Evolutionary conservation across 2,113 vertebrate genomes (phyloP).

Genomic region (Chaenocephalus aceratus): DNA sequence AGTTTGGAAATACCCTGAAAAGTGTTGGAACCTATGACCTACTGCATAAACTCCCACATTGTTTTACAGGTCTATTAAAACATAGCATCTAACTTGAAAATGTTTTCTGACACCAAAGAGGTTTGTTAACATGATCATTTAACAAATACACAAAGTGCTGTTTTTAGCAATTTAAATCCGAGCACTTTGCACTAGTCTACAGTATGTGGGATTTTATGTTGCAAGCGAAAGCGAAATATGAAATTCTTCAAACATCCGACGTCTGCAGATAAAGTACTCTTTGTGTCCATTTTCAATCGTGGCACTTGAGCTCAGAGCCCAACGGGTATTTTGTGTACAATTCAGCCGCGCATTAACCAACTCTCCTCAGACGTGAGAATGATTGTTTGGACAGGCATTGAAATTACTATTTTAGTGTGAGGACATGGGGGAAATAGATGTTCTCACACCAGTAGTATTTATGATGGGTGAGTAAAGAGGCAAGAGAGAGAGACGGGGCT

Average conservation of each 20-base stretch:
- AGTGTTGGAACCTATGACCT: too few relatives aligned
- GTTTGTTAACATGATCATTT: too few relatives aligned
- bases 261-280: conserved; percentile 22
- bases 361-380: conserved; percentile 48
- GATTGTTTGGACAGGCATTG: conserved; percentile 39
- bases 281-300: conserved; percentile 20
- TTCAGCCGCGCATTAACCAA: conserved; percentile 41
- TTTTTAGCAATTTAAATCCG: not conserved
- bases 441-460: conserved; percentile 69
- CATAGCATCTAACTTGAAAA: too few relatives aligned
- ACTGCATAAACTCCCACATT: too few relatives aligned
- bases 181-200: conserved; percentile 11
- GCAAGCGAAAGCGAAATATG: not conserved
- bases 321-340: conserved; percentile 13
- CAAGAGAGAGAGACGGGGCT: conserved; percentile 35
- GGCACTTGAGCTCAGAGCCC: conserved; percentile 19
- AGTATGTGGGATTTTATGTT: not conserved
- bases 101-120: too few relatives aligned
- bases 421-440: conserved; percentile 68
- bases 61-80: too few relatives aligned
- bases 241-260: not conserved
- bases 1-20: too few relatives aligned
- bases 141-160: too few relatives aligned
- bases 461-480: conserved; percentile 60
- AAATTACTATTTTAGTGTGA: conserved; percentile 63